Evolutionary conservation across 2,797 vertebrate genomes (phyloP).

Genomic region (Gadopsis marmoratus): DNA sequence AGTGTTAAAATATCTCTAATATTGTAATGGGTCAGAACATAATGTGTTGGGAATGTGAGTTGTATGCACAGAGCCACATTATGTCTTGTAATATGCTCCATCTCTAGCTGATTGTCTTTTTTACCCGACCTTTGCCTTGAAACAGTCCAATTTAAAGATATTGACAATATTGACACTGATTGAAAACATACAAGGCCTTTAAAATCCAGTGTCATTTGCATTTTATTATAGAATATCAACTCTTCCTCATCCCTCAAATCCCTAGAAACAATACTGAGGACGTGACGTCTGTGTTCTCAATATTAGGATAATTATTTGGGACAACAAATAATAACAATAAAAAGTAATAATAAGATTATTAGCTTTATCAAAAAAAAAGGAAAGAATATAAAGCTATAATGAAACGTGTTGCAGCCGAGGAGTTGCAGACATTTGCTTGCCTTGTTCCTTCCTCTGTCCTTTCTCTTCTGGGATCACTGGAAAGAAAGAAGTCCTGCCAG

Average conservation of each 20-base stretch:
- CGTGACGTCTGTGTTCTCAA: neutral
- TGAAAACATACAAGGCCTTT: neutral
- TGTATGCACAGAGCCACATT: slow-evolving; percentile 33
- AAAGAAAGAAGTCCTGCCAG: slow-evolving; percentile 14
- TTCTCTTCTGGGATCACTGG: slow-evolving; percentile 50
- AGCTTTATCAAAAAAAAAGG: neutral
- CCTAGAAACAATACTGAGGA: neutral
- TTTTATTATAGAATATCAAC: neutral
- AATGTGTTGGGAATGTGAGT: slow-evolving; percentile 52
- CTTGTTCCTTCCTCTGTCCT: neutral
- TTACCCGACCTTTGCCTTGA: neutral
- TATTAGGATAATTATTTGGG: neutral
- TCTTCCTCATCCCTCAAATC: neutral
- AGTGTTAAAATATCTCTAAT: slow-evolving; percentile 50
- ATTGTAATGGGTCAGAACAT: slow-evolving; percentile 58
- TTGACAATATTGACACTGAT: neutral
- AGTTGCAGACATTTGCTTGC: neutral
- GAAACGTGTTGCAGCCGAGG: neutral
- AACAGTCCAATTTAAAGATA: neutral
- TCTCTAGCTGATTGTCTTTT: slow-evolving; percentile 35
- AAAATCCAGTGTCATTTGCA: neutral
- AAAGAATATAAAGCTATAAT: neutral
- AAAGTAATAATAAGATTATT: no score
- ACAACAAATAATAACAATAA: neutral
- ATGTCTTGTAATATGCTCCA: slow-evolving; percentile 57